phyloP scores from a whole-genome alignment of 2,797 vertebrate genomes.

The Karalla daura region DNA sequence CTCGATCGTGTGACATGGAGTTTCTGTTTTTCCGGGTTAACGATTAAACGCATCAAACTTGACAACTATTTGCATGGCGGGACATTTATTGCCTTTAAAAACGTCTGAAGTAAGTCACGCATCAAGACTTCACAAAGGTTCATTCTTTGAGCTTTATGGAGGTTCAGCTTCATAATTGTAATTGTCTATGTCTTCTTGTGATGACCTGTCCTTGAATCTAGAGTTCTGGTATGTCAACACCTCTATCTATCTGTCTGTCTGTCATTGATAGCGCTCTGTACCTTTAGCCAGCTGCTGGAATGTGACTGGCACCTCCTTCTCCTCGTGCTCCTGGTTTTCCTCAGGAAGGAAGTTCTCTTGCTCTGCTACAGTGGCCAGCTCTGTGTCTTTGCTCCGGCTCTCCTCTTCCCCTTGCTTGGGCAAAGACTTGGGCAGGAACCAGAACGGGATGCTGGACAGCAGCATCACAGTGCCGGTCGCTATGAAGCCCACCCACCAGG shows the following conservation, averaged over 20 bases:
- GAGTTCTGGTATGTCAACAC: neutral
- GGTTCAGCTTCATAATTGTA: neutral
- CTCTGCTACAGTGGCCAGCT: slow-evolving; percentile 56
- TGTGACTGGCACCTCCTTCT: slow-evolving; percentile 57
- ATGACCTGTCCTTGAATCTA: neutral
- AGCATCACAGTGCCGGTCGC: slow-evolving; percentile 81
- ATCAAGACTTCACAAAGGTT: neutral
- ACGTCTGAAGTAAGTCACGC: neutral
- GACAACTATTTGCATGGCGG: neutral
- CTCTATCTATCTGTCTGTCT: neutral
- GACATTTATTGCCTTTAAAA: neutral
- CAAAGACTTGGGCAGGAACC: slow-evolving; percentile 87
- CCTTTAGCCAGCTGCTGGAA: slow-evolving; percentile 82
- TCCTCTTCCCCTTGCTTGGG: slow-evolving; percentile 76
- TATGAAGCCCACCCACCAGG: slow-evolving; percentile 92
- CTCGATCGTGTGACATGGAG: neutral
- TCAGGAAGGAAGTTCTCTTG: slow-evolving; percentile 79
- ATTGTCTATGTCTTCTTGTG: neutral
- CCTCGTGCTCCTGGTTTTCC: slow-evolving; percentile 39
- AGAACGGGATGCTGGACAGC: slow-evolving; percentile 88
- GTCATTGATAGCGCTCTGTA: no score
- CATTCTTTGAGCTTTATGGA: neutral
- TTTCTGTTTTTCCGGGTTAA: slow-evolving; percentile 16
- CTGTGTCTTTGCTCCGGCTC: slow-evolving; percentile 46
- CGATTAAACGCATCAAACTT: slow-evolving; percentile 28